A percentile compares a stretch with the other conserved stretches of the same genome.
These are phyloP conservation scores for Phalacrocorax pelagicus DNA, from an alignment of 2,113 vertebrate species.

Conservation along the genomic window DNA sequence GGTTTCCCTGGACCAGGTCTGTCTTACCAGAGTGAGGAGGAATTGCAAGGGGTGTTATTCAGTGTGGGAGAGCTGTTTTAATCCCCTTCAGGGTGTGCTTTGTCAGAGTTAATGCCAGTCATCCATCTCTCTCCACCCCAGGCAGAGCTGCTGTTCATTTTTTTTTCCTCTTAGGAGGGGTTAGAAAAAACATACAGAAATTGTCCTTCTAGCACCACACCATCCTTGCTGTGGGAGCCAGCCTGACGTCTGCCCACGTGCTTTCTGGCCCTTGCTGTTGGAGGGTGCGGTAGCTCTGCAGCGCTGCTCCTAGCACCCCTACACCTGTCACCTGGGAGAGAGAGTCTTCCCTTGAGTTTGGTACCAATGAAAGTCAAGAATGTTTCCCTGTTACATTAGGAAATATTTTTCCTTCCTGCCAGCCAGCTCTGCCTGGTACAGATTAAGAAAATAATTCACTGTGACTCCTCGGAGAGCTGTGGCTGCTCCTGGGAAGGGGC, in stretches of 20 bases:
- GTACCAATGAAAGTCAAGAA: background rate
- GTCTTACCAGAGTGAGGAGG: background rate
- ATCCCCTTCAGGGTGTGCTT: background rate
- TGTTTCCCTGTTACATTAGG: background rate
- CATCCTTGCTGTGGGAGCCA: background rate
- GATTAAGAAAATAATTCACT: background rate
- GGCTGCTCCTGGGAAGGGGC: background rate
- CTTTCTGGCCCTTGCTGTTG: background rate
- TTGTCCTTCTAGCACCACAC: rapidly evolving
- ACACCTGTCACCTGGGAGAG: background rate
- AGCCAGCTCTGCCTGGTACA: background rate
- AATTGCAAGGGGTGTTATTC: background rate
- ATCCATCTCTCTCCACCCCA: background rate
- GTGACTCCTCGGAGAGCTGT: background rate
- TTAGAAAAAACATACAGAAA: background rate
- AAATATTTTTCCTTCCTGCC: background rate
- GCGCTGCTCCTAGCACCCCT: background rate
- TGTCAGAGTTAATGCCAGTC: background rate
- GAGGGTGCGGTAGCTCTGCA: background rate
- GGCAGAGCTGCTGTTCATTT: background rate
- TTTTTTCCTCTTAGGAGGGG: background rate
- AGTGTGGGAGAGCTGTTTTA: background rate
- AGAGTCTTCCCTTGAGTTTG: background rate
- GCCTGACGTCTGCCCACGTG: rapidly evolving
- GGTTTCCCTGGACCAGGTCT: background rate